Percentiles rank a stretch among this genome's conserved stretches.
Conservation (phyloP, 1,140 invertebrate genomes). For the Lordiphosa collinella region DNA sequence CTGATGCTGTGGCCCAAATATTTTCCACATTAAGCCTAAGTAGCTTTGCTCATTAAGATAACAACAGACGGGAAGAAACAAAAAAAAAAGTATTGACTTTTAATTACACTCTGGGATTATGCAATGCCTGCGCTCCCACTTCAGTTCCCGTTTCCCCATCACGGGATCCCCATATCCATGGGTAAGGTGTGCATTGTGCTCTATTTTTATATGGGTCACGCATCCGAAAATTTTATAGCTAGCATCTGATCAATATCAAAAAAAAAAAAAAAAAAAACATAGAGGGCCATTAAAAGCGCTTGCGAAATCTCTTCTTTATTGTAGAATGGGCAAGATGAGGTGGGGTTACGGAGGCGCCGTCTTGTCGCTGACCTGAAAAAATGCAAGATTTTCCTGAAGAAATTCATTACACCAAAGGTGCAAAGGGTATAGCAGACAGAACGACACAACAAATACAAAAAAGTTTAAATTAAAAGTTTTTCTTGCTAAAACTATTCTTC, state of each 20-base stretch:
- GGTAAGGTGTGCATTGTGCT: slow-evolving; percentile 4
- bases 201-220: slow-evolving; percentile 3
- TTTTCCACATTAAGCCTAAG: slow-evolving; percentile 11
- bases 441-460: too few relatives aligned
- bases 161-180: background rate
- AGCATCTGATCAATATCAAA: slow-evolving; percentile 10
- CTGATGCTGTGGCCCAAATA: slow-evolving; percentile 8
- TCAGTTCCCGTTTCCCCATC: slow-evolving; percentile 2
- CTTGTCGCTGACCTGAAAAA: background rate
- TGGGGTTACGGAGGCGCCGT: background rate
- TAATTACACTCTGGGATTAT: slow-evolving; percentile 11
- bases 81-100: slow-evolving; percentile 7
- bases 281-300: slow-evolving; percentile 3
- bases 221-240: background rate
- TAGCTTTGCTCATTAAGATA: slow-evolving; percentile 18
- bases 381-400: too few relatives aligned
- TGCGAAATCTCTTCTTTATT: slow-evolving; percentile 3
- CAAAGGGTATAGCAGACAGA: too few relatives aligned
- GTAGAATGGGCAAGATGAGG: background rate
- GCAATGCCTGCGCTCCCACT: slow-evolving; percentile 5
- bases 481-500: too few relatives aligned
- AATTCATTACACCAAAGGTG: too few relatives aligned
- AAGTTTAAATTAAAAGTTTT: too few relatives aligned
- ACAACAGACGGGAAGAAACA: slow-evolving; percentile 3
- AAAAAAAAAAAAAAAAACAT: slow-evolving; percentile 2